Conservation (phyloP, 2,797 vertebrate species). For the Loriculus beryllinus region DNA sequence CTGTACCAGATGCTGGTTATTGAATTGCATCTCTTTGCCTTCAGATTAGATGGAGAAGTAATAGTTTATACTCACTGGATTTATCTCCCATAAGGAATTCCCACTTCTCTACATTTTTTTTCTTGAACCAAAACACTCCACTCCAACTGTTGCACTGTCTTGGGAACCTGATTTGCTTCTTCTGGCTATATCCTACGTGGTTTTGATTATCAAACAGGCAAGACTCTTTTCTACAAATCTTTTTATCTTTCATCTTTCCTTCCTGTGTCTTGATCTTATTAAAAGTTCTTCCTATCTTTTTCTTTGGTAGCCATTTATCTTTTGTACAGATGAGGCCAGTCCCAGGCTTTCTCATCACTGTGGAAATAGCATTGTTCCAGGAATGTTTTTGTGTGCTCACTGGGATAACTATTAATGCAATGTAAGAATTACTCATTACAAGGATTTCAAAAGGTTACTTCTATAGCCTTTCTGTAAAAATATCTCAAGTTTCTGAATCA, state of each 20-base stretch:
- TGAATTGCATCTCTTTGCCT: background rate
- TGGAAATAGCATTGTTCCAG: background rate
- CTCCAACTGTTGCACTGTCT: background rate
- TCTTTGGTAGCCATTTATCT: background rate
- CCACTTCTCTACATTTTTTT: background rate
- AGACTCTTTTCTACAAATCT: background rate
- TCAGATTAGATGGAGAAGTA: background rate
- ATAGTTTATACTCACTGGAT: background rate
- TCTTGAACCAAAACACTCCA: background rate
- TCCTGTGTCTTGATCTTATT: background rate
- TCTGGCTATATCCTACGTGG: background rate
- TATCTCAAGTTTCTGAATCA: slow-evolving; percentile 20
- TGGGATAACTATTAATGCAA: background rate
- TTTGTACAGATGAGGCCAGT: background rate
- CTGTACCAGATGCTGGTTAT: background rate
- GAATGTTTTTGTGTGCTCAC: background rate
- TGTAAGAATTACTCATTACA: background rate
- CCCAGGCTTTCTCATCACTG: background rate
- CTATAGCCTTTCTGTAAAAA: background rate
- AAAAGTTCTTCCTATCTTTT: background rate
- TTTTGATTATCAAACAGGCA: background rate
- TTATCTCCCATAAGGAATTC: background rate
- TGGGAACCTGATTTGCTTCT: background rate
- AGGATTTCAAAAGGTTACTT: slow-evolving; percentile 9
- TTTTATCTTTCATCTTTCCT: background rate